Evolutionary conservation across 2,888 invertebrate genomes (phyloP).

Genomic region (Lepidocyrtoides sp.): DNA sequence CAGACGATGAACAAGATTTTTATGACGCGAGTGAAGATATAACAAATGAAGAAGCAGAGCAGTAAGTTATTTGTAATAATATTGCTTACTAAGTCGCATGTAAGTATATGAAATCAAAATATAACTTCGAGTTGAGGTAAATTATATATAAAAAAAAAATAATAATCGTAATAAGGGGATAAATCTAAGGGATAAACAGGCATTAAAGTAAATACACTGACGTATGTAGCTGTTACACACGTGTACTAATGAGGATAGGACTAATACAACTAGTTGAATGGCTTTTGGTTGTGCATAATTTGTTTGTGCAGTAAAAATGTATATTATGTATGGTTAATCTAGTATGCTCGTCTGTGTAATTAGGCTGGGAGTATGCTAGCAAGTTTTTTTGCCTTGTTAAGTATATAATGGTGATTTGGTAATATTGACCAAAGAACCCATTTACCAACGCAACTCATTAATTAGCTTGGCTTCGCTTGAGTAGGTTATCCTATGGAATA

Average conservation of each 20-base stretch:
- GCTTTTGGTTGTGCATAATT: slow-evolving; percentile 29
- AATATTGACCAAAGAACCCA: neutral
- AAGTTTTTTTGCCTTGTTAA: neutral
- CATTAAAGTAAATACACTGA: neutral
- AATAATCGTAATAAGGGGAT: neutral
- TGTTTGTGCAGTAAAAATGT: slow-evolving; percentile 23
- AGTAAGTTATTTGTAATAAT: slow-evolving; percentile 71
- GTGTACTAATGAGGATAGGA: slow-evolving; percentile 11
- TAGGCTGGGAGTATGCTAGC: neutral
- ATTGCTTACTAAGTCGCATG: slow-evolving; percentile 15
- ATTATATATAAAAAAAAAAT: too few relatives aligned
- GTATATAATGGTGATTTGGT: neutral
- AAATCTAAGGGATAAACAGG: neutral
- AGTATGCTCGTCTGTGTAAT: slow-evolving; percentile 16
- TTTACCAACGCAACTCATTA: slow-evolving; percentile 49
- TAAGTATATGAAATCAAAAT: neutral
- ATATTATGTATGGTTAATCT: neutral
- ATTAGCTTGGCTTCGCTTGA: neutral
- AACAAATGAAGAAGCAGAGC: slow-evolving; percentile 74
- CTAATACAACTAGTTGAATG: slow-evolving; percentile 31
- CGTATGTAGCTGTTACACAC: neutral
- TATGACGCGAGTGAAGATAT: slow-evolving; percentile 95
- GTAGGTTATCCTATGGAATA: slow-evolving; percentile 4
- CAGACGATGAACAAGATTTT: slow-evolving; percentile 95
- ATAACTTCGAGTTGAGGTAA: neutral